Evolutionary conservation across 2,797 vertebrate species (phyloP), one percentile per base, ranked within the genome.

Genomic region (Morelia viridis): DNA sequence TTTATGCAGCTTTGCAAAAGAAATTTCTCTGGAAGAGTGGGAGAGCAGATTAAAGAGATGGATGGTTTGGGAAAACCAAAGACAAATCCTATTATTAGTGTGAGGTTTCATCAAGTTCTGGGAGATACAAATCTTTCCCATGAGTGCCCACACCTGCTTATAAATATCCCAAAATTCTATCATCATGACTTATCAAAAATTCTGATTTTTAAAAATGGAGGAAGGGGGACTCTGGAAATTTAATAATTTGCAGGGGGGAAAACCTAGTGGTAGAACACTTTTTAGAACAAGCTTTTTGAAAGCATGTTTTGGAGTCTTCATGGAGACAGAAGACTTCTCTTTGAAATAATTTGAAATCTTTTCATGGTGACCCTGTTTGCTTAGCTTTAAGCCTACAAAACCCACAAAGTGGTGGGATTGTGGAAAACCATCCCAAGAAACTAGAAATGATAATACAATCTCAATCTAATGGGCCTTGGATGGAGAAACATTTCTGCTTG

Each of bases 71-170:
- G 91, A 91, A 95, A 94, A 46, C 22, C 5, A 46, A 26, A 94
- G 93, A 94, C 91, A 93, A 97, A 96, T 90, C 57, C 56, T 87
- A 85, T 94, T 95, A 94, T 91, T 94, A 93, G 95, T 91, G 94
- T 91, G 31, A 94, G 86, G 19, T 94, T 94, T 92, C 91, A 95
- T 94, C 50, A 88, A 90, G 90, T 90, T 94, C 60, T 95, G 65
- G 76, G 93, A 93, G 93, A 94, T 24, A 91, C 41, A 94, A 88
- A 86, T 57, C 31, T 92, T 92, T 94, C 76, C 15, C 92, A 50
- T 35, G 57, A 89, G 60, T 61, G 71, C 89, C 2, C 58, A 90
- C 90, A 71, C 41, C 58, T 83, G n/a, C 0, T 60, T 61, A 92
- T 0, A 0, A 87, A 91, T 93, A 89, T n/a, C 57, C 89, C 64